Evolutionary conservation across 2,797 vertebrate genomes (phyloP).

Genomic region (Danio choprae): DNA sequence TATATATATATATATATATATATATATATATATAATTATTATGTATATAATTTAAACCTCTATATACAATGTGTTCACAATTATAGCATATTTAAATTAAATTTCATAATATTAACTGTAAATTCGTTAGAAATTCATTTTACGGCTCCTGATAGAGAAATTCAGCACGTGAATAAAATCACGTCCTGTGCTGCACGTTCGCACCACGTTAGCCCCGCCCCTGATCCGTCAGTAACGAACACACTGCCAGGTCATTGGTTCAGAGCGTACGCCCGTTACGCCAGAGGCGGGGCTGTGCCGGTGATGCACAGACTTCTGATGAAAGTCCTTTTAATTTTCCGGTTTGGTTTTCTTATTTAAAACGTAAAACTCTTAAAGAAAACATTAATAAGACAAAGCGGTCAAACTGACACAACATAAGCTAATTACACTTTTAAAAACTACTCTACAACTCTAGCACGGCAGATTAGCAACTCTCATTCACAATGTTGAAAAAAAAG

Average conservation of each 20-base stretch:
- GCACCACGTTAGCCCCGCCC: constrained; percentile 9
- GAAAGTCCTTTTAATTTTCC: constrained; percentile 18
- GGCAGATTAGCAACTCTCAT: not conserved
- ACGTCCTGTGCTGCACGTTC: constrained; percentile 60
- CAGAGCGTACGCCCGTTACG: not conserved
- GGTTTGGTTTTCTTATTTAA: constrained; percentile 8
- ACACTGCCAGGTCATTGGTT: constrained; percentile 35
- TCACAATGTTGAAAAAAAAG: not conserved
- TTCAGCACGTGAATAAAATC: constrained; percentile 39
- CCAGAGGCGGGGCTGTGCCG: not conserved
- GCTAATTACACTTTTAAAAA: not conserved
- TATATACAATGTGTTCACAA: too few relatives aligned
- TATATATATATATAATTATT: too few relatives aligned
- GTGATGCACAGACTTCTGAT: constrained; percentile 3
- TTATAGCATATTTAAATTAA: too few relatives aligned
- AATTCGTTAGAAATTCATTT: not conserved
- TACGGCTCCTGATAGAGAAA: not conserved
- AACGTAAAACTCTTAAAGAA: not conserved
- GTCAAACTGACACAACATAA: not conserved
- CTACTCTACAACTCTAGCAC: not conserved
- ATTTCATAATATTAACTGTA: not conserved
- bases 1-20: too few relatives aligned
- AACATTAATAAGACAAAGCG: not conserved
- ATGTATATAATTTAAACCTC: too few relatives aligned
- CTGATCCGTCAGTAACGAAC: not conserved